A percentile compares a stretch with the other conserved stretches of the same genome.
Evolutionary conservation across 2,888 invertebrate species (phyloP).

Genomic region (Drosophila pegasa): DNA sequence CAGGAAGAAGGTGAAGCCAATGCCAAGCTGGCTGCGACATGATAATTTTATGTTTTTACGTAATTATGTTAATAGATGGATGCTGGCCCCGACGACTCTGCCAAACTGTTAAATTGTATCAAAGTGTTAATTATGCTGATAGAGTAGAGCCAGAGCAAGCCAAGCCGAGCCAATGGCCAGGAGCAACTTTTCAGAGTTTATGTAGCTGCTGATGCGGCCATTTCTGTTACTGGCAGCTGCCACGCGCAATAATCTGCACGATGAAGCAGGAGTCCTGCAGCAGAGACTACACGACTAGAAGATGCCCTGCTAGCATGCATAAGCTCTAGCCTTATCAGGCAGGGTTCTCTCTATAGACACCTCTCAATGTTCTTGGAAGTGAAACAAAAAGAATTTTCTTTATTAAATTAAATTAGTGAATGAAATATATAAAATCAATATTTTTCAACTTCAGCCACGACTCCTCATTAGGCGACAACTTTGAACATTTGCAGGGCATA

Average conservation of each 20-base stretch:
- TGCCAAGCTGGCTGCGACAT: slow-evolving; percentile 61
- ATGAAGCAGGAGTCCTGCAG: slow-evolving; percentile 9
- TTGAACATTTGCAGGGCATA: not conserved
- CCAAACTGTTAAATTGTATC: slow-evolving; percentile 69
- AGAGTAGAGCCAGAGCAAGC: slow-evolving; percentile 11
- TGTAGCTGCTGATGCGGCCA: slow-evolving; percentile 26
- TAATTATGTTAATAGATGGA: slow-evolving; percentile 74
- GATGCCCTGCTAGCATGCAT: not conserved
- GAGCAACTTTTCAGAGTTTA: slow-evolving; percentile 40
- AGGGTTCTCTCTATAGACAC: not conserved
- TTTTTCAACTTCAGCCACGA: not conserved
- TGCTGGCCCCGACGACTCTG: slow-evolving; percentile 53
- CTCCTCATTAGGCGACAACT: not conserved
- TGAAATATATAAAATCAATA: not conserved
- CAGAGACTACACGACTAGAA: not conserved
- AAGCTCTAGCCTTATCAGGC: not conserved
- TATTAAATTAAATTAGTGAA: no score
- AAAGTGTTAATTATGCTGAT: slow-evolving; percentile 76
- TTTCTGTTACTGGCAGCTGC: slow-evolving; percentile 45
- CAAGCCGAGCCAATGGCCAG: slow-evolving; percentile 23
- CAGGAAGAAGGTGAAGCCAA: slow-evolving; percentile 41
- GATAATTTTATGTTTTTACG: slow-evolving; percentile 71
- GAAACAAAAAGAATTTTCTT: not conserved
- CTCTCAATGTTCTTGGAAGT: no score
- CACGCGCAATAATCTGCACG: slow-evolving; percentile 31